Evolutionary conservation across 2,888 invertebrate genomes (phyloP), one percentile per base, ranked within the genome.

Genomic region (Netelia melanura): DNA sequence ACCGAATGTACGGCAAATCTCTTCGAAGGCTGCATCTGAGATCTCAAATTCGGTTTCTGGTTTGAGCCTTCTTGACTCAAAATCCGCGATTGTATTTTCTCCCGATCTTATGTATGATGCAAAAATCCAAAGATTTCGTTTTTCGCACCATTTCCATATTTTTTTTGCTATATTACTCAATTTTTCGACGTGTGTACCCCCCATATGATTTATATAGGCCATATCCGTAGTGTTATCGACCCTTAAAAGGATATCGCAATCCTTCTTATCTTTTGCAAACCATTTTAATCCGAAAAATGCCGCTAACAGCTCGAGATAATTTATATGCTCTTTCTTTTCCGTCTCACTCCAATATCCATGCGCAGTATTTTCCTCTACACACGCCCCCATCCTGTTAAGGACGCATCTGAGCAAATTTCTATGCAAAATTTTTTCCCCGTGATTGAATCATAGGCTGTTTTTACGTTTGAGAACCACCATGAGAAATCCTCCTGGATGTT

Each of bases 221-320:
- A 86, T 78, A 2, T 81, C 81, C 1, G 87, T 86, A 10, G 81
- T 83, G 56, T 86, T 86, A n/a, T 83, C 86, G 43, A 86, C 61
- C 25, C 79, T 58, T 38, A 86, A 43, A 11, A 83, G 23, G 8
- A 83, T 76, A 9, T 81, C 83, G 17, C 85, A 86, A 62, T 74
- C 44, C 11, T 11, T 48, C 14, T 44, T 58, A 6, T 77, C 11
- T 23, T 25, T 30, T 23, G 84, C 56, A 17, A 85, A 83, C 21
- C 76, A 85, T 58, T 80, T 84, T n/a, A n/a, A n/a, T n/a, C n/a
- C n/a, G n/a, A n/a, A n/a, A n/a, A n/a, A n/a, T n/a, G n/a, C n/a
- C n/a, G n/a, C n/a, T n/a, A n/a, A n/a, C n/a, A n/a, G n/a, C n/a
- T n/a, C n/a, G n/a, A n/a, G n/a, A n/a, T n/a, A n/a, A n/a, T n/a